phyloP scores from a whole-genome alignment of 1,140 invertebrate species.

The Cardiocondyla obscurior region DNA sequence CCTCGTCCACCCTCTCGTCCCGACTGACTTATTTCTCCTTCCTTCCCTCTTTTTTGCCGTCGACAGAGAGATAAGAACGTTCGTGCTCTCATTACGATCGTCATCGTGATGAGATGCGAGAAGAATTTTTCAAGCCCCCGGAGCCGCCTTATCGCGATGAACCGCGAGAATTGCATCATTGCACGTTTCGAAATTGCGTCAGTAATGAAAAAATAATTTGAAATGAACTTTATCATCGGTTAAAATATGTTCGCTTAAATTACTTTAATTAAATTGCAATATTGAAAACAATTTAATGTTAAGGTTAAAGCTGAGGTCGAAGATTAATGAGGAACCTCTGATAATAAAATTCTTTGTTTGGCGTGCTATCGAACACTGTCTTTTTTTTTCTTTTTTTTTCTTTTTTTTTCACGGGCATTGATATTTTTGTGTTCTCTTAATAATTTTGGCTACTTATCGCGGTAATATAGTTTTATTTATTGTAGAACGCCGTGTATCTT shows the following conservation, averaged over 20 bases:
- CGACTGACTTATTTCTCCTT: slow-evolving; percentile 32
- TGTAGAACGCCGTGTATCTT: background rate
- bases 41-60: background rate
- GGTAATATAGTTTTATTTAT: background rate
- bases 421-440: background rate
- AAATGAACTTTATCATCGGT: slow-evolving; percentile 13
- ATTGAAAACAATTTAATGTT: background rate
- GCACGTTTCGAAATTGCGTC: background rate
- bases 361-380: background rate
- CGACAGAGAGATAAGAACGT: background rate
- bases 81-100: slow-evolving; percentile 18
- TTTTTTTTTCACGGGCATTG: background rate
- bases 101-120: background rate
- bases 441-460: background rate
- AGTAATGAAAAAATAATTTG: background rate
- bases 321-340: background rate
- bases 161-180: slow-evolving; percentile 1
- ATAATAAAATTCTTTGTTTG: background rate
- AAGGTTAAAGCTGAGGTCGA: background rate
- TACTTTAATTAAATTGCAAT: background rate
- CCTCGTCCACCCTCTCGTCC: background rate
- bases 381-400: background rate
- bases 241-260: background rate
- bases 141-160: background rate
- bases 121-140: background rate